Evolutionary conservation across 1,140 invertebrate species (phyloP), one percentile per base, ranked within the genome.

Genomic region (Drosophila bifasciata): DNA sequence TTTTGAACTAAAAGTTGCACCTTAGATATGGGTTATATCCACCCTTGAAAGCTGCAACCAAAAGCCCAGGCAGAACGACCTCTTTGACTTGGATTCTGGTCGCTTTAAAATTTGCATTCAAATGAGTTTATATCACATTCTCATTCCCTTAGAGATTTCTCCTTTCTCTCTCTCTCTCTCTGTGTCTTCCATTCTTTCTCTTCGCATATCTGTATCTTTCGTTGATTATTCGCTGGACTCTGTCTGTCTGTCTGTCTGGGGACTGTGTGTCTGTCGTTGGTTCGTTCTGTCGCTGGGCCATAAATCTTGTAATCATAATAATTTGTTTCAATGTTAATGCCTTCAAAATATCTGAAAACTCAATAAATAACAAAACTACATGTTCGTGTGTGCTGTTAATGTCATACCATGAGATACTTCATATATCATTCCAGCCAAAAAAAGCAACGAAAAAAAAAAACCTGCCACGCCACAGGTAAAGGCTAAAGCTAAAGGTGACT

Each of bases 221-320:
- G 32, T 13, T 36, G 32, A 36, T 36, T 36, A 36, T 36, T 36
- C 32, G 32, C 32, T 43, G 15, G n/a, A n/a, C n/a, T n/a, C n/a
- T 56, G 23, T 48, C 40, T 44, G 16, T 17, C 11, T 50, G 9
- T 15, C 17, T 64, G n/a, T 46, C 17, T 32, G 25, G 28, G n/a
- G n/a, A n/a, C n/a, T n/a, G n/a, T n/a, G n/a, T n/a, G n/a, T 11
- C 28, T 9, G 28, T 45, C 15, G 19, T 21, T 44, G n/a, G n/a
- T n/a, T 11, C 62, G 57, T 67, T 50, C 48, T 86, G 73, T 80
- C 81, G 64, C 60, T 81, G 58, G 68, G 83, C 76, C 66, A 90
- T 90, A 90, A 90, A 90, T 90, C 89, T 90, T 90, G 77, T 85
- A 90, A 90, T 90, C 89, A 90, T 90, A 90, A 90, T 90, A 90